Evolutionary conservation across 2,113 vertebrate genomes (phyloP).

Genomic region (Muntiacus muntjak): DNA sequence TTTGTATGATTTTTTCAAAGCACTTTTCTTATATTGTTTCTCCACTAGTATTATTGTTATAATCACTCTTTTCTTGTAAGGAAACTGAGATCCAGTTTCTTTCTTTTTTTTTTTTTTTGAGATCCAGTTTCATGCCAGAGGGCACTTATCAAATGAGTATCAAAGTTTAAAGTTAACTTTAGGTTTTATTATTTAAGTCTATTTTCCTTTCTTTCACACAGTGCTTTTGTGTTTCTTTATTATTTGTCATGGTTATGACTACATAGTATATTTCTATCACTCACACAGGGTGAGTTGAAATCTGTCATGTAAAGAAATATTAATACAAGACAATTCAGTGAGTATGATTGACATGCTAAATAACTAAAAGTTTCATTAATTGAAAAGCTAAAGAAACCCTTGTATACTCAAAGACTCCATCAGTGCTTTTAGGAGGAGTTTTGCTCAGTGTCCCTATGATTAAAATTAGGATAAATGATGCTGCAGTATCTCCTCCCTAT

Average conservation of each 20-base stretch:
- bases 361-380: not conserved
- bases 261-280: not conserved
- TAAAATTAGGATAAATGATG: not conserved
- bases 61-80: not conserved
- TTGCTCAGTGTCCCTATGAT: not conserved
- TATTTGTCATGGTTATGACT: slow-evolving; percentile 12
- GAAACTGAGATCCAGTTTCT: not conserved
- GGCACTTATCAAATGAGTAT: not conserved
- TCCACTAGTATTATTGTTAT: not conserved
- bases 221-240: not conserved
- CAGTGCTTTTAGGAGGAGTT: not conserved
- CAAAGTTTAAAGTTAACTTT: not conserved
- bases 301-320: not conserved
- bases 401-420: not conserved
- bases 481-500: not conserved
- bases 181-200: not conserved
- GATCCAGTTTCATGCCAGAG: not conserved
- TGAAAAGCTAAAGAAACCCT: not conserved
- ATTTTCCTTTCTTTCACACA: not conserved
- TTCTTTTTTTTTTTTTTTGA: not conserved
- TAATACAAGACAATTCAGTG: not conserved
- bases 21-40: not conserved
- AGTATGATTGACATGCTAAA: not conserved
- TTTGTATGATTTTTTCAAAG: not conserved
- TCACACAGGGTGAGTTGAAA: not conserved